phyloP scores from a whole-genome alignment of 2,113 vertebrate species.

The Hystrix brachyura region DNA sequence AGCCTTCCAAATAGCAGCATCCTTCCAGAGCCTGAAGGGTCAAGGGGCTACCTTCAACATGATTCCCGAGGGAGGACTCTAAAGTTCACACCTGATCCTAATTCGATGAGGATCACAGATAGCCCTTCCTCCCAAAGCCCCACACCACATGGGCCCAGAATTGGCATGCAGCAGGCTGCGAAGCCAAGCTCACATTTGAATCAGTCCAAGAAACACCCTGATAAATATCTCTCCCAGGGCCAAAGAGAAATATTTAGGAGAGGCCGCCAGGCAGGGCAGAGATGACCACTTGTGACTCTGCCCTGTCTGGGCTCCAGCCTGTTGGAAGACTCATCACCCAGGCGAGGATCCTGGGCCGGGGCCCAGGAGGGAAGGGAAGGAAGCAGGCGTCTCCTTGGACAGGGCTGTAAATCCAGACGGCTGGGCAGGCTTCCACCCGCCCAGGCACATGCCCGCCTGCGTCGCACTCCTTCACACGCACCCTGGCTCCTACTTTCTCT shows the following conservation, averaged over 20 bases:
- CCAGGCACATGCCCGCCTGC: background rate
- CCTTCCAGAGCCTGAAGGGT: background rate
- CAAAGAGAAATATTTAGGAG: conserved; percentile 49
- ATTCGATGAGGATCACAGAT: background rate
- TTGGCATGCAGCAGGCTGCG: background rate
- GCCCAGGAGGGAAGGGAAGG: background rate
- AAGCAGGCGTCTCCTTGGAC: background rate
- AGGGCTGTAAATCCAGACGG: background rate
- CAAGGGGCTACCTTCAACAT: too few species aligned
- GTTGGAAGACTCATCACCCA: conserved; percentile 52
- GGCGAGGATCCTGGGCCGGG: background rate
- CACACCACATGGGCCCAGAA: background rate
- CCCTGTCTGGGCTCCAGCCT: conserved; percentile 4
- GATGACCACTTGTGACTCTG: background rate
- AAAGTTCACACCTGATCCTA: background rate
- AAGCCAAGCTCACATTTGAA: conserved; percentile 32
- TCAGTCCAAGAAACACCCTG: conserved; percentile 17
- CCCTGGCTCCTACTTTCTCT: background rate
- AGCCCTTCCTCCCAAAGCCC: background rate
- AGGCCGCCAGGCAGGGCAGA: background rate
- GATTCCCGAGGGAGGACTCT: background rate
- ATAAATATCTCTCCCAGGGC: background rate
- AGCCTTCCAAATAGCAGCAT: background rate
- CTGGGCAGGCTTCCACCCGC: background rate
- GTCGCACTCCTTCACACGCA: rapidly evolving